Evolutionary conservation across 2,888 invertebrate species (phyloP).

Genomic region (Pammene fasciana): DNA sequence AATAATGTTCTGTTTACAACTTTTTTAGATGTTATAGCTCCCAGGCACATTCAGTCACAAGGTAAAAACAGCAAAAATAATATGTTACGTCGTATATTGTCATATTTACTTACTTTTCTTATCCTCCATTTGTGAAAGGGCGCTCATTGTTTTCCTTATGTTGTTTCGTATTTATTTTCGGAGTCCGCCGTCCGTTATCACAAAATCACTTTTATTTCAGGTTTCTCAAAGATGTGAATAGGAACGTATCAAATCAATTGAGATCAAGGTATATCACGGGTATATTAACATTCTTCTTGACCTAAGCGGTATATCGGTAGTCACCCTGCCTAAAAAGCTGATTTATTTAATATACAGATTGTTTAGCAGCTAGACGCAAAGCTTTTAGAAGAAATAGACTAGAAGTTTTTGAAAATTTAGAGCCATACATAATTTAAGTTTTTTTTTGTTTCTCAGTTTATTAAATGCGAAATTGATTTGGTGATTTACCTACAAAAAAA

Average conservation of each 20-base stretch:
- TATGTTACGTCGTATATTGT: background rate
- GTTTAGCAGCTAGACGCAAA: too few species aligned
- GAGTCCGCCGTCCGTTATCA: background rate
- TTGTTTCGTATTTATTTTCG: conserved; percentile 4
- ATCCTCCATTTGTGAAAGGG: conserved; percentile 1
- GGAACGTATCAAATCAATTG: background rate
- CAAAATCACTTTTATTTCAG: background rate
- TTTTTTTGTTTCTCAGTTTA: too few species aligned
- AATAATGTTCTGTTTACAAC: background rate
- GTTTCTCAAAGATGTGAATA: background rate
- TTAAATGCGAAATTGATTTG: too few species aligned
- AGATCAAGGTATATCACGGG: background rate
- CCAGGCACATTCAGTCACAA: background rate
- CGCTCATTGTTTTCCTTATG: conserved; percentile 2
- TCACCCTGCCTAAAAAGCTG: too few species aligned
- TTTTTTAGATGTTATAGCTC: background rate
- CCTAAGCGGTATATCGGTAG: too few species aligned
- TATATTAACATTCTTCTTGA: background rate
- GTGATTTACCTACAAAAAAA: too few species aligned
- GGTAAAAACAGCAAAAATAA: background rate
- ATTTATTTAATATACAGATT: too few species aligned
- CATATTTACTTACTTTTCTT: conserved; percentile 1
- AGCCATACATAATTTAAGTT: too few species aligned
- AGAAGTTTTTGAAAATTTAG: too few species aligned
- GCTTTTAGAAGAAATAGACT: too few species aligned